Conservation (phyloP, 2,113 vertebrate species). For the Myotis lucifugus region DNA sequence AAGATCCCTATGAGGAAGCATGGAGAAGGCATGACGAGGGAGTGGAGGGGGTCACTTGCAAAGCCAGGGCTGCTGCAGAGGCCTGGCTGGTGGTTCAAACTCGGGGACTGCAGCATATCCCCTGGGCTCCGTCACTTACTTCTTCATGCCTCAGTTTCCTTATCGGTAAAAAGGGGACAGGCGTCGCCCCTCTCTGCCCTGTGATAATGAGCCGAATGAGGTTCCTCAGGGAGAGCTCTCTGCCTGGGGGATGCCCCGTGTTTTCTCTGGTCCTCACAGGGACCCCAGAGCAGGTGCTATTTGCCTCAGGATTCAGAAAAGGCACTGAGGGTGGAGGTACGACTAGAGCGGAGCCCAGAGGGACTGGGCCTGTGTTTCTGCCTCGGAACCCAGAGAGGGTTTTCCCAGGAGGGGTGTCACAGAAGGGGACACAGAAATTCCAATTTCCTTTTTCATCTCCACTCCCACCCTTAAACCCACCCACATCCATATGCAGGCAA, state of each 20-base stretch:
- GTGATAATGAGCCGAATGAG: no score
- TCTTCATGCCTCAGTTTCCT: background rate
- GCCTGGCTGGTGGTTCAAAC: background rate
- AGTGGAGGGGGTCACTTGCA: background rate
- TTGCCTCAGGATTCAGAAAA: background rate
- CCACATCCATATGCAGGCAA: no score
- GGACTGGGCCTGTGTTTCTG: background rate
- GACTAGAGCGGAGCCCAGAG: background rate
- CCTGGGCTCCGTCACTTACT: background rate
- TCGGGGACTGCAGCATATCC: background rate
- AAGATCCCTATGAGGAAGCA: background rate
- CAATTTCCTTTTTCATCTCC: background rate
- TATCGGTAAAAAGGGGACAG: background rate
- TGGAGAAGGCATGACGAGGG: background rate
- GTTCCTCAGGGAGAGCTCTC: background rate
- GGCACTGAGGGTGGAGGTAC: rapidly evolving
- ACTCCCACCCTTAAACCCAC: background rate
- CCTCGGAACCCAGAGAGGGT: background rate
- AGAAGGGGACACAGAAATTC: background rate
- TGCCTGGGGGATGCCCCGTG: background rate
- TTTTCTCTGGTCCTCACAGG: background rate
- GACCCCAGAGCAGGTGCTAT: background rate
- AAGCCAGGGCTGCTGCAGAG: background rate
- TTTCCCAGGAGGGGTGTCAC: background rate
- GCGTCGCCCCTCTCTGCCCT: background rate